Percentiles rank a stretch among this genome's conserved stretches.
phyloP scores from a whole-genome alignment of 2,888 invertebrate species.

The Aspidiotus rigidus region DNA sequence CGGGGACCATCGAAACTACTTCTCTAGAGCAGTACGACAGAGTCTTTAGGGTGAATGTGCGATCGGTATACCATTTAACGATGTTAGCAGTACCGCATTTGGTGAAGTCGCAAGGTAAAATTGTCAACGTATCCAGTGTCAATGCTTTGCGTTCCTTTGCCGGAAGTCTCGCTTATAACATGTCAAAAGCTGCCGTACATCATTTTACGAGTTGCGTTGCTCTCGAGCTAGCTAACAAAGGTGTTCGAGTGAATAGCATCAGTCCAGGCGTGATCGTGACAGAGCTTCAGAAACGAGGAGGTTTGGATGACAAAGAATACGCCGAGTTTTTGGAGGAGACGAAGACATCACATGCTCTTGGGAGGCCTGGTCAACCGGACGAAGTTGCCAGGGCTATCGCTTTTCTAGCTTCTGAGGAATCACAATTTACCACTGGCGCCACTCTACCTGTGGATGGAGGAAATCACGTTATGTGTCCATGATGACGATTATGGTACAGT shows the following conservation, averaged over 20 bases:
- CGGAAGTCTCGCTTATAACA: slow-evolving; percentile 78
- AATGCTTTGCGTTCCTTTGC: slow-evolving; percentile 85
- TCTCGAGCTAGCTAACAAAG: slow-evolving; percentile 69
- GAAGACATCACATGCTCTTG: slow-evolving; percentile 83
- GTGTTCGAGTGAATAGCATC: slow-evolving; percentile 81
- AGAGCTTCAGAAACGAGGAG: slow-evolving; percentile 76
- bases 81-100: slow-evolving; percentile 81
- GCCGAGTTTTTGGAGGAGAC: slow-evolving; percentile 71
- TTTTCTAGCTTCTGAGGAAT: slow-evolving; percentile 79
- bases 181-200: slow-evolving; percentile 89
- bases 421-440: slow-evolving; percentile 84
- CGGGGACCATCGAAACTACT: slow-evolving; percentile 76
- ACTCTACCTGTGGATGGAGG: slow-evolving; percentile 90
- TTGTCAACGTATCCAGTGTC: slow-evolving; percentile 93
- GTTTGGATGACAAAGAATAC: slow-evolving; percentile 75
- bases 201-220: slow-evolving; percentile 90
- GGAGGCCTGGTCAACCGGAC: slow-evolving; percentile 68
- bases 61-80: slow-evolving; percentile 70
- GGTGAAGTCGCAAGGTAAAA: slow-evolving; percentile 71
- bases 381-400: slow-evolving; percentile 86
- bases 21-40: slow-evolving; percentile 78
- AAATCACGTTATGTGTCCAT: slow-evolving; percentile 84
- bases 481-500: too few relatives aligned
- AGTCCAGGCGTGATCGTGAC: slow-evolving; percentile 90
- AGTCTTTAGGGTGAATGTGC: slow-evolving; percentile 80